These are phyloP conservation scores for Chloroceryle inda DNA, from an alignment of 2,797 vertebrate genomes.

Conservation along the genomic window DNA sequence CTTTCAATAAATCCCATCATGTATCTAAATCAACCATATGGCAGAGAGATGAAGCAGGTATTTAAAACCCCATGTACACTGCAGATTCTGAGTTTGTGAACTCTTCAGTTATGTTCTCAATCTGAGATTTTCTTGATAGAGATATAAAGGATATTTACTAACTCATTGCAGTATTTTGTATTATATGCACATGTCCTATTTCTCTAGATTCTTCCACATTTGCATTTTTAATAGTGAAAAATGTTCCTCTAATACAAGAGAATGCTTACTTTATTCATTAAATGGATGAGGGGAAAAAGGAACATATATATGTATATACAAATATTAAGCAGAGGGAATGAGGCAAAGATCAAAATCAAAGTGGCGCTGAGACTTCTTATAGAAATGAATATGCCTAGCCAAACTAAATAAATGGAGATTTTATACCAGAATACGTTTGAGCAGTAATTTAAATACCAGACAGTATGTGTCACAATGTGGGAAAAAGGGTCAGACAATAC, in stretches of 20 bases:
- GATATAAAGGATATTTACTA: background rate
- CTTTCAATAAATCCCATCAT: constrained; percentile 33
- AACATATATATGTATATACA: background rate
- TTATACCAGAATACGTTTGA: constrained; percentile 23
- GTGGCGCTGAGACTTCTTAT: background rate
- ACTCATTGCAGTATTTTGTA: background rate
- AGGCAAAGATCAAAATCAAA: constrained; percentile 13
- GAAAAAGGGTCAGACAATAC: constrained; percentile 21
- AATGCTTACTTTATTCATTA: background rate
- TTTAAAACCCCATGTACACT: background rate
- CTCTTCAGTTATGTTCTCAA: constrained; percentile 23
- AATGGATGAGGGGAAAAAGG: background rate
- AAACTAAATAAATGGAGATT: constrained; percentile 49
- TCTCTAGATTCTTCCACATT: constrained; percentile 40
- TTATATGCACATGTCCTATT: constrained; percentile 14
- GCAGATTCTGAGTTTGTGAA: constrained; percentile 36
- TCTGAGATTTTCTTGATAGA: constrained; percentile 15
- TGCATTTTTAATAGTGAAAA: constrained; percentile 49
- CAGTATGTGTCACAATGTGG: background rate
- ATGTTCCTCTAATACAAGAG: background rate
- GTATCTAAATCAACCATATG: background rate
- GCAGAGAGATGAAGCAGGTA: background rate
- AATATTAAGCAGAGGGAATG: background rate
- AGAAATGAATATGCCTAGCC: background rate
- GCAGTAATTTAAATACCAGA: constrained; percentile 20